Evolutionary conservation across 2,113 vertebrate species (phyloP).

Genomic region (Ivindomyrus marchei): DNA sequence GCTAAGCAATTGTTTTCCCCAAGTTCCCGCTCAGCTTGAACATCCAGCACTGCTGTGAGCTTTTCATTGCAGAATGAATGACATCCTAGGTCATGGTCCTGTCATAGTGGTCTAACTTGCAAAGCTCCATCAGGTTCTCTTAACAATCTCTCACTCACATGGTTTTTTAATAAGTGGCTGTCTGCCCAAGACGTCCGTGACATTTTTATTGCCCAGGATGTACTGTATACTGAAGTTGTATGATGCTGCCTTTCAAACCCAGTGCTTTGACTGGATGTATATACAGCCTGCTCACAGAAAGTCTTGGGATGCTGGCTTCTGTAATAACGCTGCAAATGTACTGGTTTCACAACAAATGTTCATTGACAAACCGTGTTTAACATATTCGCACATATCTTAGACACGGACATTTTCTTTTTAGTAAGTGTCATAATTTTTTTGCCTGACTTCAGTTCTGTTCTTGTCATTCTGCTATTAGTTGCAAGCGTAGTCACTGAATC

Average conservation of each 20-base stretch:
- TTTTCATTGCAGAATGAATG: not conserved
- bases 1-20: not conserved
- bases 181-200: not conserved
- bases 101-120: not conserved
- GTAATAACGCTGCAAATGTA: not conserved
- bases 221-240: not conserved
- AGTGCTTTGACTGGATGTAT: not conserved
- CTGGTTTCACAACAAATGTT: not conserved
- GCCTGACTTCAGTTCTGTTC: too few species aligned
- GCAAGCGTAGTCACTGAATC: too few species aligned
- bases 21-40: not conserved
- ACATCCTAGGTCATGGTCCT: not conserved
- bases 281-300: not conserved
- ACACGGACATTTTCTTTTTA: not conserved
- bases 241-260: not conserved
- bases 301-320: not conserved
- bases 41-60: not conserved
- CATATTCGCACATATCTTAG: not conserved
- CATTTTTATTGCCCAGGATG: not conserved
- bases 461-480: too few species aligned
- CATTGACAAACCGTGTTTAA: not conserved
- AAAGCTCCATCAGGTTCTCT: not conserved
- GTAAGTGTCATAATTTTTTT: not conserved
- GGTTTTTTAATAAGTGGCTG: not conserved
- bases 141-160: not conserved